These are phyloP conservation scores for Cotesia glomerata DNA, from an alignment of 1,140 invertebrate genomes.

Conservation along the genomic window DNA sequence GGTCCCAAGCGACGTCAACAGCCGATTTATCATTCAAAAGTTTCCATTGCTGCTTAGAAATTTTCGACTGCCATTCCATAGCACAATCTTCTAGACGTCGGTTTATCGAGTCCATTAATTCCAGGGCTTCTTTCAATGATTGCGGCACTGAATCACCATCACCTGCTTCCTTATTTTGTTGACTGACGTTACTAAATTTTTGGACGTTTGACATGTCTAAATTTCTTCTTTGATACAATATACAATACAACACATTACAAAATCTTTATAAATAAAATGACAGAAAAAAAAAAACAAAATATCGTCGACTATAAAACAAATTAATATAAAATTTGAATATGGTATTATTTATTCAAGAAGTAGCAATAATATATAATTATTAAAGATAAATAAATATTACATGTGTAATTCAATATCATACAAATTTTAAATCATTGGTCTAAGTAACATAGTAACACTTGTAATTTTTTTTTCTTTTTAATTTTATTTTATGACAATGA, in stretches of 20 bases:
- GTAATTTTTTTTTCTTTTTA: neutral
- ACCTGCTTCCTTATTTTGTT: neutral
- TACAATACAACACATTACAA: neutral
- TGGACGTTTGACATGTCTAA: neutral
- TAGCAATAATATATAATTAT: conserved; percentile 25
- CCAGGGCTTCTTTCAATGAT: conserved; percentile 40
- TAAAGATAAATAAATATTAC: conserved; percentile 36
- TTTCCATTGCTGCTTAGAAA: conserved; percentile 51
- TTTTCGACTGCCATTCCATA: conserved; percentile 45
- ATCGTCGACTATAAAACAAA: neutral
- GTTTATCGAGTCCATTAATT: conserved; percentile 40
- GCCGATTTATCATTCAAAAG: conserved; percentile 38
- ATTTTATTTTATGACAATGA: neutral
- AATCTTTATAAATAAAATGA: neutral
- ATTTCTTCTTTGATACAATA: neutral
- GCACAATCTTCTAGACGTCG: conserved; percentile 48
- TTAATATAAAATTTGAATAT: conserved; percentile 23
- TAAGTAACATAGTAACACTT: conserved; percentile 30
- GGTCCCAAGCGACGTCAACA: conserved; percentile 37
- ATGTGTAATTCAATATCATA: conserved; percentile 30
- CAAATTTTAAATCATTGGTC: conserved; percentile 28
- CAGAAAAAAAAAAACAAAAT: conserved; percentile 7
- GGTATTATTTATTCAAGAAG: conserved; percentile 25
- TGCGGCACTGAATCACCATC: conserved; percentile 26
- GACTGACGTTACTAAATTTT: neutral